Evolutionary conservation across 1,140 invertebrate genomes (phyloP).

Genomic region (Danaus melanippus): DNA sequence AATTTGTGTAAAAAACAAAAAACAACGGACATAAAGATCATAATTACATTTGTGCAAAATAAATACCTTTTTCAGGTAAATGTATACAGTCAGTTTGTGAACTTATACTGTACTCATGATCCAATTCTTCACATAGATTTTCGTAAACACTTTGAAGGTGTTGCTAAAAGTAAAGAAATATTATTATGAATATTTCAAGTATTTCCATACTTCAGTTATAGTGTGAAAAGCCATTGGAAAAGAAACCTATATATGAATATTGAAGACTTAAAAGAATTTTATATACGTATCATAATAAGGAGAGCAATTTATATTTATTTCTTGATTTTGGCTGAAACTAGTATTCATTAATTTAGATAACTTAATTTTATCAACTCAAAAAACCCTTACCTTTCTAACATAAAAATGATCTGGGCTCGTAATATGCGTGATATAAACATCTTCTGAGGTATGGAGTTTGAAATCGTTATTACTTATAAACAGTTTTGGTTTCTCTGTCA

Average conservation of each 20-base stretch:
- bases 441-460: conserved; percentile 38
- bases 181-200: too few relatives aligned
- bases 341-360: conserved; percentile 4
- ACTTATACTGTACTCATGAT: conserved; percentile 42
- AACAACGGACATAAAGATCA: too few relatives aligned
- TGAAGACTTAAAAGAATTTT: too few relatives aligned
- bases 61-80: conserved; percentile 50
- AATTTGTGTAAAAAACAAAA: too few relatives aligned
- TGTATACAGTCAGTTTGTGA: conserved; percentile 37
- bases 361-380: conserved; percentile 1
- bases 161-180: conserved; percentile 26
- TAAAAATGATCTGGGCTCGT: conserved; percentile 53
- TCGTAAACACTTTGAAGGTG: conserved; percentile 42
- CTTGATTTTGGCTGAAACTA: too few relatives aligned
- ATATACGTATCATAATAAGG: too few relatives aligned
- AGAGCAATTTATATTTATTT: too few relatives aligned
- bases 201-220: too few relatives aligned
- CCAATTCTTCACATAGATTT: conserved; percentile 48
- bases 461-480: conserved; percentile 40
- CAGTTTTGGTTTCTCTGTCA: conserved; percentile 40
- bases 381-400: conserved; percentile 55
- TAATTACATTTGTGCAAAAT: too few relatives aligned
- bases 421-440: conserved; percentile 50
- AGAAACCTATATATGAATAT: too few relatives aligned
- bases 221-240: too few relatives aligned